Evolutionary conservation across 2,888 invertebrate genomes (phyloP), one percentile per base, ranked within the genome.

Genomic region (Zeuzera pyrina): DNA sequence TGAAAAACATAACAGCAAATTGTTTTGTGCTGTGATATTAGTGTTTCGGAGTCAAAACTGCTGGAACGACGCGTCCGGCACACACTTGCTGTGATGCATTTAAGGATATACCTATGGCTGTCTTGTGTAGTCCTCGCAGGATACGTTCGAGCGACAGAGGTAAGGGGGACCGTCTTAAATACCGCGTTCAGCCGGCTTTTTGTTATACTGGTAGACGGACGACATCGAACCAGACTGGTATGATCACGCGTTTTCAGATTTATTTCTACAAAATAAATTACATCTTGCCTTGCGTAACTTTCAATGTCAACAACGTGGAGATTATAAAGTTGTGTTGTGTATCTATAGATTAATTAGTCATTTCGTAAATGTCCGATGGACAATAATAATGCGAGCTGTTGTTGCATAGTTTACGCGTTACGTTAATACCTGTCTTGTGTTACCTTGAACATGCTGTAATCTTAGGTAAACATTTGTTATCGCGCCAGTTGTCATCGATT

Each of bases 61-160:
- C 62, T 60, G 59, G 69, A 68, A 73, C 71, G 61, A 65, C 68
- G 59, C 63, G 56, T 62, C 63, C 66, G 49, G 61, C 60, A 68
- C 60, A 64, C 62, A 59, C 39, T 73, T 79, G 77, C 85, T 85
- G 88, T 88, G 86, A 90, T 90, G 90, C 87, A 90, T 87, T 89
- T 88, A 74, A 88, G 90, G 89, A 90, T 90, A 89, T 88, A 86
- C 72, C 83, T 88, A 84, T 85, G 89, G 86, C 83, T 90, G 85
- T 87, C 87, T 84, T 87, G 87, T 86, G 87, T 89, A 83, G 85
- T 89, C 86, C 86, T 90, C 70, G 79, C 87, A 72, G 89, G 89
- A 86, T 89, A 88, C 84, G 88, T 89, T 79, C 86, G 88, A 84
- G 89, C 88, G 78, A 86, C 86, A 85, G 89, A 90, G 89, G 90